Evolutionary conservation across 2,113 vertebrate species (phyloP), one percentile per base, ranked within the genome.

Genomic region (Chaetorhynchus papuensis): DNA sequence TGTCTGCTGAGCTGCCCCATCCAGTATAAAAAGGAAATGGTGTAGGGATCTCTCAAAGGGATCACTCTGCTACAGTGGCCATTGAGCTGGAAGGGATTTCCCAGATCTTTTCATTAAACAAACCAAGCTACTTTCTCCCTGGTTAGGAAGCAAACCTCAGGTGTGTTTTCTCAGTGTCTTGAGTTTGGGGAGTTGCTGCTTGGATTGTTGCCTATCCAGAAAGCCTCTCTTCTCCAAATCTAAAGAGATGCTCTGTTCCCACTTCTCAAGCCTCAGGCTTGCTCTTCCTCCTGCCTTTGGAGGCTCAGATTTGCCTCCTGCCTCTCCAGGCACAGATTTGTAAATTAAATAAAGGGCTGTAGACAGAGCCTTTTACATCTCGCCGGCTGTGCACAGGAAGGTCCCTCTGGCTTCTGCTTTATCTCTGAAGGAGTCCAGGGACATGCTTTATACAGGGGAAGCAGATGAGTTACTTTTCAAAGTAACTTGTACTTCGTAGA

Each of bases 181-280:
- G 95, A 96, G 68, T 93, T 60, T 76, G 54, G 86, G 66, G 88
- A 83, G 69, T 66, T 30, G 44, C 70, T 96, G 93, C 93, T 95
- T 95, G 96, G 72, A 94, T 95, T 56, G 44, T 45, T 87, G 66
- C 45, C 47, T 54, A 21, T 77, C 76, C 76, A 41, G n/a, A 74
- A 89, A 75, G 45, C 23, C n/a, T 80, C 66, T 85, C 21, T 47
- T 39, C 69, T 96, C 96, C 54, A 49, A 75, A 93, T 61, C 54
- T 79, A 63, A 77, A 87, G 92, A 89, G 93, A 88, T 97, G 94
- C 84, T 96, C 91, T 70, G 39, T 87, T 50, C 45, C 45, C 9
- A 24, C 13, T 92, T 49, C 47, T 37, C 4, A 56, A 90, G 49
- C 63, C 39, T 56, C 53, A 13, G 39, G 23, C 30, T 95, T 66